phyloP scores from a whole-genome alignment of 30 jellyfish, hydroid and myxozoan genomes.

The Nemopilema nomurai region DNA sequence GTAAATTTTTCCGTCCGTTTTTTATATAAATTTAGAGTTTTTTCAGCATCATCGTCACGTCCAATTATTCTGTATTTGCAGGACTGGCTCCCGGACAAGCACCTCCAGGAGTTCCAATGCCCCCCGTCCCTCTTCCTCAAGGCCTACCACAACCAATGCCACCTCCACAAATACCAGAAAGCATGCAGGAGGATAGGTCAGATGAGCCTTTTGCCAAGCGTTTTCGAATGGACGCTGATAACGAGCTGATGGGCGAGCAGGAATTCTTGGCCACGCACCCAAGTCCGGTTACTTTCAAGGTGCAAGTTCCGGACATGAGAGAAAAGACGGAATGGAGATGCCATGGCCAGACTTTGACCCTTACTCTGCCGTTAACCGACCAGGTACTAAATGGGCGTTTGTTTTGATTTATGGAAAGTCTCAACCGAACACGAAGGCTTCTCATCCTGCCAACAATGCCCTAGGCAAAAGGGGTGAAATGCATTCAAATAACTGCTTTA shows the following conservation, averaged over 20 bases:
- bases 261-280: constrained; percentile 79
- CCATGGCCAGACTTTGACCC: constrained; percentile 78
- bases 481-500: too few relatives aligned
- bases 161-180: constrained; percentile 77
- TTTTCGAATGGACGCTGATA: constrained; percentile 61
- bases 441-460: not conserved
- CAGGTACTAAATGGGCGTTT: constrained; percentile 37
- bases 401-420: not conserved
- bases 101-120: constrained; percentile 91
- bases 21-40: too few relatives aligned
- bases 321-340: constrained; percentile 97
- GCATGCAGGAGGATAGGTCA: constrained; percentile 25
- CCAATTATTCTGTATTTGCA: constrained; percentile 10
- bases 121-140: constrained; percentile 79
- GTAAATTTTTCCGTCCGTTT: too few relatives aligned
- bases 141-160: constrained; percentile 68
- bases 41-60: too few relatives aligned
- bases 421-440: not conserved
- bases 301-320: constrained; percentile 91
- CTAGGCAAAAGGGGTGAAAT: too few relatives aligned
- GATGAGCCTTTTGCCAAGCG: constrained; percentile 87
- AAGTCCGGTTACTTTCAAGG: constrained; percentile 85
- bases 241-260: constrained; percentile 81
- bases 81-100: constrained; percentile 72
- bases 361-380: constrained; percentile 80